Evolutionary conservation across 2,888 invertebrate species (phyloP), one percentile per base, ranked within the genome.

Genomic region (Cerceris rybyensis): DNA sequence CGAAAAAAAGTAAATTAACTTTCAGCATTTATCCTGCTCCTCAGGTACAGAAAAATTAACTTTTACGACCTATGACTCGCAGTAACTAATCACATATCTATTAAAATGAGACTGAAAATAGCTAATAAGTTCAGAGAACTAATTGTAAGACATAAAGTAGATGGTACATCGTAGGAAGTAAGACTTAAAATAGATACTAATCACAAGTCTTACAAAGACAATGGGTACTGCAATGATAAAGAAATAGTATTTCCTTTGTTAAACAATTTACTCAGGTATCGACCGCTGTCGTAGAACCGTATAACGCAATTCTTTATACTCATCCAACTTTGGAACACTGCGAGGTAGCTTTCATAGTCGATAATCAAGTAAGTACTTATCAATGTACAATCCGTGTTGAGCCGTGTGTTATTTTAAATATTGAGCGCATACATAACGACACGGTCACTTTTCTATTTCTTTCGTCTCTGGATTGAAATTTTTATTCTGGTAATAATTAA

Each of bases 1-100:
- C 98, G 83, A 98, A 98, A 93, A 98, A 97, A 93, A 97, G 97
- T 65, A 98, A 98, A 92, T 94, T 98, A 17, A 97, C 97, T 92
- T 98, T 98, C 93, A 96, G 98, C 78, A 97, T 98, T 88, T 98
- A 98, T 92, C 98, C 98, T 14, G 98, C 98, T 42, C 98, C 98
- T 13, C 97, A 97, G 94, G 97, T 96, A 93, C 17, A 39, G 54
- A 52, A 55, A 61, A 43, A 11, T n/a, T 1, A 13, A 14, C n/a
- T 11, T 11, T 58, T 7, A 72, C 6, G 6, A 17, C 8, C 13
- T 60, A 6, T 11, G 16, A 9, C n/a, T 9, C 9, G 14, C 13
- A 17, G 49, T 42, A 39, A 52, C 64, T n/a, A n/a, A n/a, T n/a
- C n/a, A n/a, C n/a, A n/a, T n/a, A n/a, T n/a, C n/a, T n/a, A n/a